Evolutionary conservation across 2,888 invertebrate genomes (phyloP).

Genomic region (Epinotia brunnichana): DNA sequence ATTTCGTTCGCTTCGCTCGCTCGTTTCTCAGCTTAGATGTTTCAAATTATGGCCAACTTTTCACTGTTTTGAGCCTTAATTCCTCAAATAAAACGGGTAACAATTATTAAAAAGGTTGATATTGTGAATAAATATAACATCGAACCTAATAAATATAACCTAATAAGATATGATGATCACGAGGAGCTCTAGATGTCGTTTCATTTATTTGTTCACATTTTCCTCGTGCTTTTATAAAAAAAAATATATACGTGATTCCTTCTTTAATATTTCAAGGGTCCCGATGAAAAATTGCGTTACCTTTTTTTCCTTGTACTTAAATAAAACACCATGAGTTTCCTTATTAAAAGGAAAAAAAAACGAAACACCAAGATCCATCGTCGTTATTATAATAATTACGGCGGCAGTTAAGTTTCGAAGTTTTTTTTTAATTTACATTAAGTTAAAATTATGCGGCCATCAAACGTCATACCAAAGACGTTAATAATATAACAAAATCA

Average conservation of each 20-base stretch:
- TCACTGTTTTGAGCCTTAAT: no score
- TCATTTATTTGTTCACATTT: conserved; percentile 3
- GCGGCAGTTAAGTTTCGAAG: background rate
- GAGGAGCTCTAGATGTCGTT: no score
- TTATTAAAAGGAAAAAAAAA: conserved; percentile 18
- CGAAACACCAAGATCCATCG: background rate
- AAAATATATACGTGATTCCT: background rate
- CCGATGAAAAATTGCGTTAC: background rate
- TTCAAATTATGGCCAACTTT: no score
- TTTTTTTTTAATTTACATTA: background rate
- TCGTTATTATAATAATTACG: conserved; percentile 19
- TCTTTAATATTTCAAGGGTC: background rate
- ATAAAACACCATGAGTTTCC: conserved; percentile 16
- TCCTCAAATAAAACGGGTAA: background rate
- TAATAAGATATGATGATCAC: background rate
- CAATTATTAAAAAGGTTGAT: no score
- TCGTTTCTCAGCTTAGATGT: no score
- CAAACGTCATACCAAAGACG: background rate
- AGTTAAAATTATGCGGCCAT: background rate
- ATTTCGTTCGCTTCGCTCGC: no score
- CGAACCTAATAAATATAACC: background rate
- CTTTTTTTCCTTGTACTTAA: conserved; percentile 10
- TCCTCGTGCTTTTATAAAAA: background rate
- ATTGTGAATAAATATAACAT: background rate
- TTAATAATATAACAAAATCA: background rate